Conservation (phyloP, 2,113 vertebrate species). For the Cepphus grylle region DNA sequence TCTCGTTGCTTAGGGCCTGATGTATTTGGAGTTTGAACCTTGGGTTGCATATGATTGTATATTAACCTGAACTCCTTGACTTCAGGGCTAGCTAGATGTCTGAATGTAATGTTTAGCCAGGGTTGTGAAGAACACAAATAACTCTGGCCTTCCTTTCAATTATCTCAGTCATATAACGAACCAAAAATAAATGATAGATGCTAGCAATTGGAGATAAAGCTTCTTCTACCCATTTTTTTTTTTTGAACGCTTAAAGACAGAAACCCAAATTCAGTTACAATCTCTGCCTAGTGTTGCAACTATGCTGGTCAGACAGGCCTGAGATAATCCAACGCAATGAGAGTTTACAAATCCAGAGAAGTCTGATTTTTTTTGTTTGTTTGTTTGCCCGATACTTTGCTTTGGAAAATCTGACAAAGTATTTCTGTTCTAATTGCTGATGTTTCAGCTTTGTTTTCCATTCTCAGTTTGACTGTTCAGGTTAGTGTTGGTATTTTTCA, state of each 20-base stretch:
- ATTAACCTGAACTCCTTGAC: not conserved
- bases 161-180: not conserved
- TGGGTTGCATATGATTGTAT: not conserved
- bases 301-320: not conserved
- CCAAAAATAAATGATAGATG: not conserved
- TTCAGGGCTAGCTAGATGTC: not conserved
- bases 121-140: not conserved
- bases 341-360: not conserved
- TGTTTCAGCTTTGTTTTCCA: not conserved
- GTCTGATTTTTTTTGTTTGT: not conserved
- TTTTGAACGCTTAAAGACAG: not conserved
- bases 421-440: not conserved
- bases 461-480: not conserved
- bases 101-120: not conserved
- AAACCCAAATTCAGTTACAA: not conserved
- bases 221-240: not conserved
- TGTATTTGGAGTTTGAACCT: slow-evolving; percentile 32
- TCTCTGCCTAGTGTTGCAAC: not conserved
- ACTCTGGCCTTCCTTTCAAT: not conserved
- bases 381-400: not conserved
- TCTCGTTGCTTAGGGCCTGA: not conserved
- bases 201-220: not conserved
- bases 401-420: not conserved
- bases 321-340: not conserved
- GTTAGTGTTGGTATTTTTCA: not conserved